Conservation (phyloP, 1,140 invertebrate genomes). For the Tetragonula clypearis region DNA sequence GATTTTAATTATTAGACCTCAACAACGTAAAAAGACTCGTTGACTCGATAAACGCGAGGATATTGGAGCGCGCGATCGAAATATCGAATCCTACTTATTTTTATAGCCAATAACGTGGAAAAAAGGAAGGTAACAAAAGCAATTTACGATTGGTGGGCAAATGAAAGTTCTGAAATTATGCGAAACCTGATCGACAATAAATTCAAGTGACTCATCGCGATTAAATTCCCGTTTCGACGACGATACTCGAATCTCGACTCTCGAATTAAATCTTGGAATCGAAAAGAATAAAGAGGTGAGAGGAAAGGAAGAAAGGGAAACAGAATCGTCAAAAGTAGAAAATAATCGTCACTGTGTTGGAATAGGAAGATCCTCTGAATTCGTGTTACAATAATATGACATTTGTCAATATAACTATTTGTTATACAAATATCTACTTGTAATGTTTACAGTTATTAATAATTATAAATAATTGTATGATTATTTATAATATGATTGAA, state of each 20-base stretch:
- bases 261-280: neutral
- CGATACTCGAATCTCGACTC: neutral
- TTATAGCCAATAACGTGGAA: neutral
- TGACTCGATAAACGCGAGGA: neutral
- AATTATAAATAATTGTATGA: no score
- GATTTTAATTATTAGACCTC: no score
- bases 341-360: neutral
- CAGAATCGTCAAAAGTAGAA: neutral
- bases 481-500: no score
- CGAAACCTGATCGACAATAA: conserved; percentile 45
- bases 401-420: no score
- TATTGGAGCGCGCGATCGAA: neutral
- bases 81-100: conserved; percentile 2
- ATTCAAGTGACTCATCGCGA: conserved; percentile 41
- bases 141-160: conserved; percentile 12
- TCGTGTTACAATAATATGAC: no score
- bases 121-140: conserved; percentile 50
- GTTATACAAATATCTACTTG: no score
- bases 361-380: no score
- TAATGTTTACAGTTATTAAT: no score
- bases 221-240: conserved; percentile 6
- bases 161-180: conserved; percentile 59
- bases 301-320: neutral
- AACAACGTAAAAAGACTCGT: neutral
- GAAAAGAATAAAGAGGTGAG: neutral